phyloP scores from a whole-genome alignment of 2,797 vertebrate species.

The Hirundo rustica region DNA sequence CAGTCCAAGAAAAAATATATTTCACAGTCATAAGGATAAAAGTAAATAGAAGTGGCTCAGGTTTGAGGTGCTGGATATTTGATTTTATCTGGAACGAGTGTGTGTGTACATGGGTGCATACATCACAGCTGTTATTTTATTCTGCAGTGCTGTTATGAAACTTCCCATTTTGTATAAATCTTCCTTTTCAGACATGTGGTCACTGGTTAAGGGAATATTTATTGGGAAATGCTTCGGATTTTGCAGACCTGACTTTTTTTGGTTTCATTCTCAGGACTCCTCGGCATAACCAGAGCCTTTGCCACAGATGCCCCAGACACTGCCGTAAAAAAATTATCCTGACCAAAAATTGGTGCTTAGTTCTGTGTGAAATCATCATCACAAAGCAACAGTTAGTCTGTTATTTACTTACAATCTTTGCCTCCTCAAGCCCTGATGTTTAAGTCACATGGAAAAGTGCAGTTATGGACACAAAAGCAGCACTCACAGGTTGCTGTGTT shows the following conservation, averaged over 20 bases:
- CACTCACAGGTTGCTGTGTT: background rate
- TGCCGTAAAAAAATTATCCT: conserved; percentile 73
- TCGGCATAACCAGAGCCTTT: conserved; percentile 74
- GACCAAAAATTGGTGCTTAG: conserved; percentile 74
- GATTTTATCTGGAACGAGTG: background rate
- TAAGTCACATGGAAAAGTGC: conserved; percentile 67
- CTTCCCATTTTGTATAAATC: conserved; percentile 27
- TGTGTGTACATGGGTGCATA: background rate
- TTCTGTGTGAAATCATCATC: conserved; percentile 48
- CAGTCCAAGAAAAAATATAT: background rate
- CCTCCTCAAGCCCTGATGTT: conserved; percentile 80
- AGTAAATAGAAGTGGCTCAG: background rate
- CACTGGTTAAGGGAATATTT: conserved; percentile 57
- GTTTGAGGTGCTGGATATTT: background rate
- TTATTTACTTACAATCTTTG: conserved; percentile 26
- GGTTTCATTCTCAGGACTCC: conserved; percentile 73
- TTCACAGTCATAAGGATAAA: conserved; percentile 19
- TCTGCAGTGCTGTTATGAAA: conserved; percentile 37
- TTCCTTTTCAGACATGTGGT: conserved; percentile 68
- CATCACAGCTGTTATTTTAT: background rate
- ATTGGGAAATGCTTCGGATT: conserved; percentile 61
- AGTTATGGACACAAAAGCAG: conserved; percentile 16
- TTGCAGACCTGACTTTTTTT: conserved; percentile 65
- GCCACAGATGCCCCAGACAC: conserved; percentile 81
- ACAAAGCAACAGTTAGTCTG: conserved; percentile 56